Evolutionary conservation across 2,888 invertebrate genomes (phyloP).

Genomic region (Halictus quadricinctus): DNA sequence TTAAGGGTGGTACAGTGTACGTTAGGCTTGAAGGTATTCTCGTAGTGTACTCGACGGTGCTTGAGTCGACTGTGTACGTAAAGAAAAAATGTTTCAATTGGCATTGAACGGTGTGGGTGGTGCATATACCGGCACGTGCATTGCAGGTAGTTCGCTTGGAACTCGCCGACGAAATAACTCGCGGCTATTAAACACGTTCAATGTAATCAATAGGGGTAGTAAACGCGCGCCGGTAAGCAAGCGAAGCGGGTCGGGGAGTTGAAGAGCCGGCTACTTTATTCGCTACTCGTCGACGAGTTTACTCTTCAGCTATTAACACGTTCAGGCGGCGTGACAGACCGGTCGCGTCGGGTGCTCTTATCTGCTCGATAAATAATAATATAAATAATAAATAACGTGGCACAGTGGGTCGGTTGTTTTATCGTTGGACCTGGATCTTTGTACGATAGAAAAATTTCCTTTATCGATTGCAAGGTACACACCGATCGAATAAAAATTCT

Average conservation of each 20-base stretch:
- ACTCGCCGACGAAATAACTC: constrained; percentile 31
- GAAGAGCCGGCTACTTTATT: constrained; percentile 16
- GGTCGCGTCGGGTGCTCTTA: neutral
- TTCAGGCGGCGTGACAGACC: neutral
- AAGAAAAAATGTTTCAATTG: neutral
- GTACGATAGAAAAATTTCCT: neutral
- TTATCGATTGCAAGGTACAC: neutral
- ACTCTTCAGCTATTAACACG: constrained; percentile 12
- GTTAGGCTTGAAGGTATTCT: neutral
- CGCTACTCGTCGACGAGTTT: constrained; percentile 17
- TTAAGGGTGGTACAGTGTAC: neutral
- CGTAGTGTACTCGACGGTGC: neutral
- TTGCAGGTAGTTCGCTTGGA: neutral
- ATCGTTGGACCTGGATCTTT: neutral
- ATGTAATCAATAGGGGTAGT: constrained; percentile 8
- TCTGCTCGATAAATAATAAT: neutral
- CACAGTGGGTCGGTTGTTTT: neutral
- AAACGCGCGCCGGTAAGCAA: constrained; percentile 5
- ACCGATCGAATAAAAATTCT: neutral
- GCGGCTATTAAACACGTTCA: constrained; percentile 37
- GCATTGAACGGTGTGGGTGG: neutral
- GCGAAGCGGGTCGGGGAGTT: constrained; percentile 14
- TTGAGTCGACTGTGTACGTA: neutral
- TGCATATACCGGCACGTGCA: neutral
- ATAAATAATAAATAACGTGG: constrained; percentile 1